Conservation (phyloP, 2,797 vertebrate genomes). For the Masticophis lateralis region DNA sequence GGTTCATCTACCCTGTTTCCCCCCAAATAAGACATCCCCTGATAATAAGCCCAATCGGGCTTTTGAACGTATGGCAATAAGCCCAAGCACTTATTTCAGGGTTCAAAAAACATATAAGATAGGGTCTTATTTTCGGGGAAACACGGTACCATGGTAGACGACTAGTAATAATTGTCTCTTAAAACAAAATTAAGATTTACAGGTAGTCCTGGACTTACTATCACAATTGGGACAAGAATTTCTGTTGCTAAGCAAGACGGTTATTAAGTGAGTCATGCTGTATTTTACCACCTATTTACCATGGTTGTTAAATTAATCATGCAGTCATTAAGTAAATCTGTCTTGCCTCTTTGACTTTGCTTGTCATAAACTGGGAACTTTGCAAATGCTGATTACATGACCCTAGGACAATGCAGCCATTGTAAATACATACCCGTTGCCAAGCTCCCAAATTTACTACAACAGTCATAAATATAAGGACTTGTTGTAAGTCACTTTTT, state of each 20-base stretch:
- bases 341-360: not conserved
- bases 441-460: not conserved
- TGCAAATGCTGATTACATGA: not conserved
- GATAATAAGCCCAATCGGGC: too few relatives aligned
- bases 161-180: not conserved
- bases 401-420: not conserved
- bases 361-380: not conserved
- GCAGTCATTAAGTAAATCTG: not conserved
- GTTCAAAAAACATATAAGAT: too few relatives aligned
- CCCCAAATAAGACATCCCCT: too few relatives aligned
- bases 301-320: not conserved
- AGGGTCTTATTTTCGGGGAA: too few relatives aligned
- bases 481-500: not conserved
- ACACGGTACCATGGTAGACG: too few relatives aligned
- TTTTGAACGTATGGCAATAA: too few relatives aligned
- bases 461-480: not conserved
- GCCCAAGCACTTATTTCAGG: too few relatives aligned
- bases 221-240: not conserved
- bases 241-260: not conserved
- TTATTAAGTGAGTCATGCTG: not conserved
- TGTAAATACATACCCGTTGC: not conserved
- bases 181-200: not conserved
- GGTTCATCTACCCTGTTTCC: not conserved
- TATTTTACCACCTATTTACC: not conserved
- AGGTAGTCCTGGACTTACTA: not conserved